These are phyloP conservation scores for Oligia latruncula DNA, from an alignment of 2,888 invertebrate species.

Conservation along the genomic window DNA sequence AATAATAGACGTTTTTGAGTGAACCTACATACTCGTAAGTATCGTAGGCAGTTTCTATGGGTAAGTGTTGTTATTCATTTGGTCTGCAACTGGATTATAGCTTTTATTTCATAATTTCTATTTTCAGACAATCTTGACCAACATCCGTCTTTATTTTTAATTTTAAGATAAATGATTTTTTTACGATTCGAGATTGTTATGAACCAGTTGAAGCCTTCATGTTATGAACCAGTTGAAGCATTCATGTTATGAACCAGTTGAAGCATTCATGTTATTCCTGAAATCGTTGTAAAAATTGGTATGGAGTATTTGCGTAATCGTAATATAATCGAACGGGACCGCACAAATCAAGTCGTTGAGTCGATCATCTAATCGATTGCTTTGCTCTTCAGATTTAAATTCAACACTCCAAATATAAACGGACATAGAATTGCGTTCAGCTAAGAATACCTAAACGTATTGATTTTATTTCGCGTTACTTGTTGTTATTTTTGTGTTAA, in stretches of 20 bases:
- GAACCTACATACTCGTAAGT: no score
- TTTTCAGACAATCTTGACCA: not conserved
- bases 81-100: not conserved
- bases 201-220: not conserved
- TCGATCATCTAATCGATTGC: conserved; percentile 43
- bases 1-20: conserved; percentile 8
- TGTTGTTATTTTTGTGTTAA: not conserved
- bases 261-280: conserved; percentile 13
- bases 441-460: conserved; percentile 19
- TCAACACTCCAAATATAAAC: conserved; percentile 39
- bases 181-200: not conserved
- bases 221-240: no score
- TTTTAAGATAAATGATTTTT: not conserved
- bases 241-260: not conserved
- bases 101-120: not conserved
- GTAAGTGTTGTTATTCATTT: not conserved
- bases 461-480: conserved; percentile 4
- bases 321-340: conserved; percentile 38
- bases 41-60: no score
- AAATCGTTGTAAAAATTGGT: conserved; percentile 1
- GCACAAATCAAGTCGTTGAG: conserved; percentile 41
- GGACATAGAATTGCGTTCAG: conserved; percentile 29
- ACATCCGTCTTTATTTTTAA: conserved; percentile 2
- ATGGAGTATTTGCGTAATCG: conserved; percentile 46
- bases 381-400: conserved; percentile 53